phyloP scores from a whole-genome alignment of 2,888 invertebrate species.

The Deroplatys truncata region DNA sequence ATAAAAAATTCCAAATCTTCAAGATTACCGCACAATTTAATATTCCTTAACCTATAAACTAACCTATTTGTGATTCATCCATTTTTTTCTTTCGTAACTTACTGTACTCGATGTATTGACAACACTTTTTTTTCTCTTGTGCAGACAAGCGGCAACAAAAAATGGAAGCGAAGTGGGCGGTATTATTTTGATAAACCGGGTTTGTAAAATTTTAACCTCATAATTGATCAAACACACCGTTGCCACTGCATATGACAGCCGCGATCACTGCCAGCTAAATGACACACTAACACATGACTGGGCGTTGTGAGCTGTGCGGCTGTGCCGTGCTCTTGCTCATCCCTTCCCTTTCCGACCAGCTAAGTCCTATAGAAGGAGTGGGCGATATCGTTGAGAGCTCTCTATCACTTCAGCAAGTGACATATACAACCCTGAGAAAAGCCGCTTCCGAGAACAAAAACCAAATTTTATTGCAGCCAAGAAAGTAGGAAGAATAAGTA shows the following conservation, averaged over 20 bases:
- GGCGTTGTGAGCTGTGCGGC: background rate
- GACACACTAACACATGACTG: background rate
- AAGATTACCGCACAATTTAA: background rate
- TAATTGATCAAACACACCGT: background rate
- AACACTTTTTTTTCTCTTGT: background rate
- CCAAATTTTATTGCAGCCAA: too few relatives aligned
- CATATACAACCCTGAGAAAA: too few relatives aligned
- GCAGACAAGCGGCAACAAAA: background rate
- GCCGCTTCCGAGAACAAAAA: too few relatives aligned
- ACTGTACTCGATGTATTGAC: background rate
- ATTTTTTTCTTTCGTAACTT: background rate
- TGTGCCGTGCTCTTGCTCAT: too few relatives aligned
- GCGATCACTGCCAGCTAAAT: background rate
- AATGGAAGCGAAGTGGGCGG: background rate
- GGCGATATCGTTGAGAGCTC: background rate
- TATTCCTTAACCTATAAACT: background rate
- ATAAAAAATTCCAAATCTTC: background rate
- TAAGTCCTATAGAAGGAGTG: background rate
- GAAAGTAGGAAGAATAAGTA: too few relatives aligned
- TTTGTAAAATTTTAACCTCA: background rate
- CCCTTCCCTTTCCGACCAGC: background rate
- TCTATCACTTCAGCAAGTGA: too few relatives aligned
- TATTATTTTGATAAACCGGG: background rate
- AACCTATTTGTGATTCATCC: conserved; percentile 2
- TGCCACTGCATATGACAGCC: background rate